Evolutionary conservation across 2,888 invertebrate species (phyloP).

Genomic region (Drepana falcataria): DNA sequence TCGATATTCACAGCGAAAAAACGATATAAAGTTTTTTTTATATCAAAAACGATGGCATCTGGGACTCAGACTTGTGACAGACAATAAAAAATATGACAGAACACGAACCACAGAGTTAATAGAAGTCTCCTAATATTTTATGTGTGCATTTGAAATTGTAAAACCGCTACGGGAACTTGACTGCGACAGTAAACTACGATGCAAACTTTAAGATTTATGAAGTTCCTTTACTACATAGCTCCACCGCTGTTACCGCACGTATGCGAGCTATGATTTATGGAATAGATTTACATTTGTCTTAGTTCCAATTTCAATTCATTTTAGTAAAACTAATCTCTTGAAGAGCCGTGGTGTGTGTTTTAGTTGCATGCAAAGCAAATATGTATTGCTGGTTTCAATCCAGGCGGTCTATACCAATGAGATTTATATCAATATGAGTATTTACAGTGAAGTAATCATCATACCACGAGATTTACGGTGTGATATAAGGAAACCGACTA

Average conservation of each 20-base stretch:
- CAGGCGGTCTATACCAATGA: too few relatives aligned
- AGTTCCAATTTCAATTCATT: conserved; percentile 20
- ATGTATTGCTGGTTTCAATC: too few relatives aligned
- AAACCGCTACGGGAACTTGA: conserved; percentile 42
- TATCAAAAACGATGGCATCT: too few relatives aligned
- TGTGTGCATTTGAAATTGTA: conserved; percentile 44
- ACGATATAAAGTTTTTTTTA: too few relatives aligned
- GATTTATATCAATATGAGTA: too few relatives aligned
- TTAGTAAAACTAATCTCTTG: conserved; percentile 32
- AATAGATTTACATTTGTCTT: conserved; percentile 41
- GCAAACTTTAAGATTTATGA: conserved; percentile 60
- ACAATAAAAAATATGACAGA: conserved; percentile 13
- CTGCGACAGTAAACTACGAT: conserved; percentile 48
- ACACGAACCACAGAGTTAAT: conserved; percentile 28
- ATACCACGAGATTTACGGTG: too few relatives aligned
- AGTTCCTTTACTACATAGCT: conserved; percentile 31
- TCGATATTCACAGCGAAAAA: too few relatives aligned
- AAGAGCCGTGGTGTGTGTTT: conserved; percentile 2
- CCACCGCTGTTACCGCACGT: conserved; percentile 34
- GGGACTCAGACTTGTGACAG: too few relatives aligned
- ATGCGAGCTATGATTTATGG: conserved; percentile 44
- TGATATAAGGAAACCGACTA: too few relatives aligned
- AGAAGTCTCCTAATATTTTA: conserved; percentile 28
- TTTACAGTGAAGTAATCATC: too few relatives aligned
- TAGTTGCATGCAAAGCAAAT: too few relatives aligned